Evolutionary conservation across 1,140 invertebrate species (phyloP), one percentile per base, ranked within the genome.

Genomic region (Lycorma delicatula): DNA sequence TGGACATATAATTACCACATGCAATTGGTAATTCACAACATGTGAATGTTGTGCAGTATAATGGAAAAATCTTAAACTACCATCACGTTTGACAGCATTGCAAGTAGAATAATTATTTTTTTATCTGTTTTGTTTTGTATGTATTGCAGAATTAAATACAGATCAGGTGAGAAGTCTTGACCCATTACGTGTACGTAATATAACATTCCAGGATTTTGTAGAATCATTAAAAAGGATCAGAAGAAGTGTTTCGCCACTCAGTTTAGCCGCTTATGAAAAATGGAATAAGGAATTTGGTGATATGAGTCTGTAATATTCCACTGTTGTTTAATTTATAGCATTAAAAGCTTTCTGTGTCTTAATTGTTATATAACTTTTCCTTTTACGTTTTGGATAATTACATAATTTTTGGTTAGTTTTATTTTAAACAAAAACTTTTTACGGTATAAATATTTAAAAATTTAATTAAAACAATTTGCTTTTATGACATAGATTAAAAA

Each of bases 241-340:
- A 41, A 84, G 90, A 56, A 95, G 91, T 55, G 93, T 97, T 2
- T 91, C 90, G 3, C 84, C 85, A 3, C 81, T 83, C 66, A 91
- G 89, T 74, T 78, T 97, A 27, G 81, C 82, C 25, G 81, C 82
- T 2, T 97, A 96, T 71, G 87, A 93, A 71, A 90, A 93, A 70
- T 98, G 93, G 93, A 96, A 94, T 65, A 79, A 86, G 61, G 87
- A 91, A 62, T 97, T 88, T 74, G 95, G 93, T 16, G 94, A 94
- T 66, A 79, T 91, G 28, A 87, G 85, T 63, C 73, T 85, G 62
- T 88, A 65, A 67, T 26, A 31, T 28, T 59, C 22, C 13, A 3
- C n/a, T 26, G 18, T 22, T 36, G 11, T n/a, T n/a, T n/a, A n/a
- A n/a, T n/a, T n/a, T n/a, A n/a, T n/a, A n/a, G n/a, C n/a, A n/a